Evolutionary conservation across 2,797 vertebrate genomes (phyloP), one percentile per base, ranked within the genome.

Genomic region (Harpagifer antarcticus): DNA sequence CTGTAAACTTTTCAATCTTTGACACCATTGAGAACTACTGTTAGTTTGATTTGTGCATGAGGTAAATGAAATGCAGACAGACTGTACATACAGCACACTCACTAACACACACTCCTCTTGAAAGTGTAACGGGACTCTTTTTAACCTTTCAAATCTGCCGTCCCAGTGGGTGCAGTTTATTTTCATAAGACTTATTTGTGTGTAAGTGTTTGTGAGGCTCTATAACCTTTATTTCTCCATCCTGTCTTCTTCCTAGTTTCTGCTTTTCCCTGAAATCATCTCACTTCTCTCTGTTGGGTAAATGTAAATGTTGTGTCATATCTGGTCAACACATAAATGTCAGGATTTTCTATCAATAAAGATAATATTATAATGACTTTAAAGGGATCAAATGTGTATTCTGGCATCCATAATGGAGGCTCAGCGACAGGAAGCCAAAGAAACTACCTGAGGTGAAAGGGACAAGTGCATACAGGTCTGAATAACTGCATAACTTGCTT

Each of bases 1-100:
- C 94, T 80, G 92, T 94, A 81, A 90, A 93, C 90, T 94, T 94
- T 89, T 95, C 94, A 55, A 95, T 96, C 90, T 96, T 96, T 95
- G 95, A 95, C 78, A 91, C 93, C 85, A 95, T 96, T 87, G 94
- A 95, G 79, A 95, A 93, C 93, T 95, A 90, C 94, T 91, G 91
- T 94, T 95, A 95, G 89, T 79, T 14, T 66, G 48, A 54, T 45
- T 62, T 83, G 79, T 90, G 94, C 94, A 94, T 93, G 92, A 94
- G 94, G 93, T 94, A 89, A 94, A 89, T 63, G 37, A 68, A 40
- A 68, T 10, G 17, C 71, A 76, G 68, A 59, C 59, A 66, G 27
- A 74, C 68, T 45, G 56, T 33, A 69, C 66, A 80, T 6, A 43
- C 57, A 65, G 40, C 78, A 40, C 54, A 47, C 48, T 65, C 20